phyloP scores from a whole-genome alignment of 2,113 vertebrate genomes.

The Gambusia holbrooki region DNA sequence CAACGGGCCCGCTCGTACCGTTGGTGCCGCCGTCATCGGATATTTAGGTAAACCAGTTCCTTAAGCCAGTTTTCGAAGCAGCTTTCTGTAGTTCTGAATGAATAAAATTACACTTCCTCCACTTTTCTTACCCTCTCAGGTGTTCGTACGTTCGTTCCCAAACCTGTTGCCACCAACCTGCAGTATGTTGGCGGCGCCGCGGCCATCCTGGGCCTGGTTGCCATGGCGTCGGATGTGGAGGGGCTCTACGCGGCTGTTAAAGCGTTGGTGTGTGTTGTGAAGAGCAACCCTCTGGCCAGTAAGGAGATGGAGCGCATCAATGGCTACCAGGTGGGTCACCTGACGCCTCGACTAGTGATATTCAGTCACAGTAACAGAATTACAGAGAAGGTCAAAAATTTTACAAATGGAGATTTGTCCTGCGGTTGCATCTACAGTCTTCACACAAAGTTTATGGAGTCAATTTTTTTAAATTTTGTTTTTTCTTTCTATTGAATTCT shows the following conservation, averaged over 20 bases:
- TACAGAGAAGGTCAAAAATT: no score
- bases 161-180: conserved; percentile 94
- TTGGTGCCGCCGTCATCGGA: conserved; percentile 94
- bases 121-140: conserved; percentile 73
- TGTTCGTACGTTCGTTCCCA: conserved; percentile 93
- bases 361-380: no score
- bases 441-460: no score
- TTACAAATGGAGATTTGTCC: no score
- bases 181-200: conserved; percentile 97
- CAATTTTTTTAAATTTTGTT: no score
- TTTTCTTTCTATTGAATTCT: no score
- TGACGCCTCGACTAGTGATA: no score
- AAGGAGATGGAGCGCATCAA: conserved; percentile 99
- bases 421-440: no score
- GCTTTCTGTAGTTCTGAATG: no score
- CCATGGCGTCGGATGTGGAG: conserved; percentile 98
- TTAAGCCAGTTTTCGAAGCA: no score
- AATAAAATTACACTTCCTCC: neutral
- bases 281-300: conserved; percentile 96
- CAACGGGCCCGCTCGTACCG: conserved; percentile 90
- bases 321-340: conserved; percentile 87
- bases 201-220: conserved; percentile 95
- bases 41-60: conserved; percentile 86
- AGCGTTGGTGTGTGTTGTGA: conserved; percentile 96
- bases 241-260: conserved; percentile 97